Conservation (phyloP, 37 sponge, comb jelly and placozoan species). For the Diacarnus erythraeanus region DNA sequence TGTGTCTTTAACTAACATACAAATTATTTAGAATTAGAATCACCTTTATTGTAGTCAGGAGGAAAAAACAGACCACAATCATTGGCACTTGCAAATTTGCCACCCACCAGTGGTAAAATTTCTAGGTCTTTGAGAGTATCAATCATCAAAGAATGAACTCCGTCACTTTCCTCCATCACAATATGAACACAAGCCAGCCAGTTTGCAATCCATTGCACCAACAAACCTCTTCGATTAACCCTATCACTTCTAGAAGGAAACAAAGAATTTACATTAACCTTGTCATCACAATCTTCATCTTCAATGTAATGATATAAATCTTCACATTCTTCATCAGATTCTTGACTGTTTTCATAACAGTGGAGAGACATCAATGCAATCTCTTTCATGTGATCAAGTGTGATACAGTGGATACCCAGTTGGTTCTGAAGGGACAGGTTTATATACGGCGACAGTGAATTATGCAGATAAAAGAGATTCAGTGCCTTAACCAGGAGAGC, state of each 20-base stretch:
- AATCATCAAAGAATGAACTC: neutral
- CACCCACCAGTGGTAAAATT: constrained; percentile 44
- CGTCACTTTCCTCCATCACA: constrained; percentile 22
- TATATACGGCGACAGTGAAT: constrained; percentile 10
- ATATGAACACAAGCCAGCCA: constrained; percentile 67
- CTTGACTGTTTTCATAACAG: neutral
- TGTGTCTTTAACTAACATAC: no score
- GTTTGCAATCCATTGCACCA: constrained; percentile 47
- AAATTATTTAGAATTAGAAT: neutral
- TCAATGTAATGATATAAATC: neutral
- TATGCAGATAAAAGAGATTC: constrained; percentile 36
- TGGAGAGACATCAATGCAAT: constrained; percentile 16
- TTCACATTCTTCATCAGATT: neutral
- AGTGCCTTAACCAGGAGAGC: constrained; percentile 20
- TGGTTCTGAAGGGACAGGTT: constrained; percentile 25
- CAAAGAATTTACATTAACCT: neutral
- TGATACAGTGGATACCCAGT: constrained; percentile 26
- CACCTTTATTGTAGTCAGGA: constrained; percentile 22
- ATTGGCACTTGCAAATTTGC: constrained; percentile 12
- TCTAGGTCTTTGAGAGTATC: constrained; percentile 25
- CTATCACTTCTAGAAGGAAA: neutral
- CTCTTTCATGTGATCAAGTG: constrained; percentile 43
- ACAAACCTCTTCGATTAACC: neutral
- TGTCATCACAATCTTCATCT: neutral
- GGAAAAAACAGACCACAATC: constrained; percentile 50